phyloP scores from a whole-genome alignment of 2,113 vertebrate genomes.

The Verasper variegatus region DNA sequence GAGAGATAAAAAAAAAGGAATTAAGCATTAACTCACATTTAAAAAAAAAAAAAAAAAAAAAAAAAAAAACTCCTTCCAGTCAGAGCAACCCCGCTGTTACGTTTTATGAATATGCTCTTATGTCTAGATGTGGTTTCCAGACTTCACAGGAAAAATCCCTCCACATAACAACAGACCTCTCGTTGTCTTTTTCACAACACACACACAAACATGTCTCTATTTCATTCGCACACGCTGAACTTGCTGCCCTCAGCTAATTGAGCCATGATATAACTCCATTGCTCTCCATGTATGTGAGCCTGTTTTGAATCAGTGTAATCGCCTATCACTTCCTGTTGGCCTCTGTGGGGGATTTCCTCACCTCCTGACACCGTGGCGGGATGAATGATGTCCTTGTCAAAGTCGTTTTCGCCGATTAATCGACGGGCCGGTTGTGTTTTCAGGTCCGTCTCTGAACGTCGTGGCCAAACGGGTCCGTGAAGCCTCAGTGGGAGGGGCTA shows the following conservation, averaged over 20 bases:
- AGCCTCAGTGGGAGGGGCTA: conserved; percentile 89
- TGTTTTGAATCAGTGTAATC: conserved; percentile 31
- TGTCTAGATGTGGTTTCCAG: conserved; percentile 32
- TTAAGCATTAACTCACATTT: background rate
- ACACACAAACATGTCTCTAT: conserved; percentile 16
- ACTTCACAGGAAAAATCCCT: conserved; percentile 37
- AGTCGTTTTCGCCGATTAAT: background rate
- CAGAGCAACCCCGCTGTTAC: conserved; percentile 3
- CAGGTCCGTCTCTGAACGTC: conserved; percentile 69
- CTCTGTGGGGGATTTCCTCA: conserved; percentile 19
- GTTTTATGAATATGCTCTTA: conserved; percentile 32
- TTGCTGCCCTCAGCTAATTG: conserved; percentile 47
- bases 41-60: conserved; percentile 22
- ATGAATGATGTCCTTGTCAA: background rate
- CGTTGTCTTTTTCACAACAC: conserved; percentile 20
- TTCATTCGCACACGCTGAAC: conserved; percentile 31
- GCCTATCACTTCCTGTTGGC: conserved; percentile 42
- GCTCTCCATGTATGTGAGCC: conserved; percentile 3
- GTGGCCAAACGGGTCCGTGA: conserved; percentile 84
- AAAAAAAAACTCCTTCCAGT: background rate
- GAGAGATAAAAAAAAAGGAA: background rate
- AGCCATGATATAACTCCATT: conserved; percentile 41
- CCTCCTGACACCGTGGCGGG: background rate
- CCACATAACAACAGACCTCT: conserved; percentile 32
- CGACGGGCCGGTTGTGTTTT: background rate